Percentiles rank a stretch among this genome's conserved stretches.
phyloP scores from a whole-genome alignment of 2,797 vertebrate genomes.

The Bradypodion pumilum region DNA sequence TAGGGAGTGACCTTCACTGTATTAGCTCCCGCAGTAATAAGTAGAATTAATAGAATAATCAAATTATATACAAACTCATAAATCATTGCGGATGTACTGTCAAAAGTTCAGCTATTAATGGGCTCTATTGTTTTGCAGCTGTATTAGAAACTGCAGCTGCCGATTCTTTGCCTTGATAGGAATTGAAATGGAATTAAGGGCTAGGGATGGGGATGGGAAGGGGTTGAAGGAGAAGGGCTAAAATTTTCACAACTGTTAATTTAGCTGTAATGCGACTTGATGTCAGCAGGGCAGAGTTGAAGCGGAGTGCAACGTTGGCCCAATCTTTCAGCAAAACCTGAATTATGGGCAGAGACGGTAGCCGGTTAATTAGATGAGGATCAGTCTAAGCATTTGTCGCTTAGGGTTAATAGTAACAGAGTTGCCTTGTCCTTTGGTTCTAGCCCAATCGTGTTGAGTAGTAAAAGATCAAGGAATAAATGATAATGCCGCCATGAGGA shows the following conservation, averaged over 20 bases:
- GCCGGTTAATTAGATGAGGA: constrained; percentile 82
- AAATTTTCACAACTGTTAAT: constrained; percentile 84
- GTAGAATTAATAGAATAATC: constrained; percentile 92
- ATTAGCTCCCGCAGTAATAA: constrained; percentile 87
- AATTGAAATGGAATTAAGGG: constrained; percentile 83
- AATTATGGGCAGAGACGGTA: constrained; percentile 74
- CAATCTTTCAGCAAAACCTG: constrained; percentile 74
- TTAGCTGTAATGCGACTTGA: constrained; percentile 79
- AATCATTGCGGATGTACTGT: constrained; percentile 82
- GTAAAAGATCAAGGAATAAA: constrained; percentile 40
- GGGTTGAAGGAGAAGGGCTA: constrained; percentile 64
- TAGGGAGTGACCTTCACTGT: constrained; percentile 86
- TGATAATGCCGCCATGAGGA: constrained; percentile 49
- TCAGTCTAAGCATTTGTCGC: constrained; percentile 79
- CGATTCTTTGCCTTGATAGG: constrained; percentile 78
- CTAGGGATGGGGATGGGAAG: constrained; percentile 53
- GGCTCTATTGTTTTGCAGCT: constrained; percentile 81
- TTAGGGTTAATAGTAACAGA: constrained; percentile 81
- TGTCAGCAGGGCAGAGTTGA: constrained; percentile 79
- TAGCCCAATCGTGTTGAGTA: constrained; percentile 62
- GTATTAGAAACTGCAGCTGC: constrained; percentile 80
- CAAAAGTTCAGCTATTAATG: constrained; percentile 82
- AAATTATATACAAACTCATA: constrained; percentile 90
- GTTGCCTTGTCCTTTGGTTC: constrained; percentile 65
- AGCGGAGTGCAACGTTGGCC: constrained; percentile 68